Conservation (phyloP, 2,113 vertebrate species). For the Antechinus stuartii region DNA sequence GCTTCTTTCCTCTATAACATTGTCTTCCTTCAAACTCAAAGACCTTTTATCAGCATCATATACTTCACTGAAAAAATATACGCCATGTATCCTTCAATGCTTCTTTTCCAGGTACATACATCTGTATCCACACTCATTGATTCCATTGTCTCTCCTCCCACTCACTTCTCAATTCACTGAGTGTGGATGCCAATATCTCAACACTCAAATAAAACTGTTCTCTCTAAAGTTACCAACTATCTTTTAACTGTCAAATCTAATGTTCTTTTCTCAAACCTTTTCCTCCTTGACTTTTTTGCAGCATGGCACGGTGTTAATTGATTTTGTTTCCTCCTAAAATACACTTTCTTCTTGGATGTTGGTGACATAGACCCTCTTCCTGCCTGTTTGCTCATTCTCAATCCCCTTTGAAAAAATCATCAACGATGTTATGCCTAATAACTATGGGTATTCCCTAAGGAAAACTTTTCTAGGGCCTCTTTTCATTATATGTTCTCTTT, state of each 20-base stretch:
- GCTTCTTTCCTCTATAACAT: neutral
- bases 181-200: neutral
- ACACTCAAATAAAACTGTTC: neutral
- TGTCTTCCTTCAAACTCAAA: neutral
- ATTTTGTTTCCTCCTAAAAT: neutral
- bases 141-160: neutral
- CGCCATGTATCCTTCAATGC: neutral
- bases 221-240: neutral
- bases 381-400: neutral
- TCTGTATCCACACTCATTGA: neutral
- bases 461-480: neutral
- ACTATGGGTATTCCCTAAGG: neutral
- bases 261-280: neutral
- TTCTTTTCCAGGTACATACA: neutral
- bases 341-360: neutral
- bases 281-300: neutral
- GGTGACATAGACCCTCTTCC: neutral
- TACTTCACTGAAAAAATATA: no score
- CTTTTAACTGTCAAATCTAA: neutral
- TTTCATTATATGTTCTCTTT: neutral
- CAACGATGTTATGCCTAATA: neutral
- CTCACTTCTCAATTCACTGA: neutral
- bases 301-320: neutral
- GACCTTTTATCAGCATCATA: neutral
- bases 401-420: neutral